Percentiles rank a stretch among this genome's conserved stretches.
phyloP scores from a whole-genome alignment of 1,140 invertebrate species.

The Mesaphorura yosii region DNA sequence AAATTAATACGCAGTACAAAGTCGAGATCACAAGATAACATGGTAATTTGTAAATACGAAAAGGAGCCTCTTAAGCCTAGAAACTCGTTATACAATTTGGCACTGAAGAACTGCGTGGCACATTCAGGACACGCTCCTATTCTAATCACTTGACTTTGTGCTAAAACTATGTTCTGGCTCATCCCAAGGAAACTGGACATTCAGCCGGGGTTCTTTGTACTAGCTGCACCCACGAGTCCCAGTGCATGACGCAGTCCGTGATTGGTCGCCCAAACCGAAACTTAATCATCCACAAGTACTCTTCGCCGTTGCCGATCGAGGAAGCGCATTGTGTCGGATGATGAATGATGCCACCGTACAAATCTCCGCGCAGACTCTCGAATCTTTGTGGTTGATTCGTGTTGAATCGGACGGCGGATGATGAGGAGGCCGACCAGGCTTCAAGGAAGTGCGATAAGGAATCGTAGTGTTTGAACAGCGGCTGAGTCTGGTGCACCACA shows the following conservation, averaged over 20 bases:
- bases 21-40: no score
- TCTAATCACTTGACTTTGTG: no score
- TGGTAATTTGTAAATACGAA: no score
- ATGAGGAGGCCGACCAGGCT: no score
- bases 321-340: not conserved
- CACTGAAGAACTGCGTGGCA: no score
- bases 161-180: no score
- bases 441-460: not conserved
- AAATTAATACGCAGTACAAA: no score
- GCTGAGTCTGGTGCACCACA: not conserved
- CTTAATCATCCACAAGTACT: constrained; percentile 3
- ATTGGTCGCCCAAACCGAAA: constrained; percentile 2
- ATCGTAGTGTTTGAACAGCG: not conserved
- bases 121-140: no score
- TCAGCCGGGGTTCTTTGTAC: not conserved
- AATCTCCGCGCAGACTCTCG: not conserved
- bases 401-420: no score
- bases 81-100: no score
- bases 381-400: not conserved
- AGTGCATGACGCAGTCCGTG: constrained; percentile 1
- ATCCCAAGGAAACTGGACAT: not conserved
- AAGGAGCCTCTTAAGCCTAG: no score
- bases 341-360: not conserved
- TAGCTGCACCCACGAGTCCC: not conserved
- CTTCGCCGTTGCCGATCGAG: not conserved